A percentile compares a stretch with the other conserved stretches of the same genome.
Conservation (phyloP, 2,888 invertebrate species). For the Eurois occulta region DNA sequence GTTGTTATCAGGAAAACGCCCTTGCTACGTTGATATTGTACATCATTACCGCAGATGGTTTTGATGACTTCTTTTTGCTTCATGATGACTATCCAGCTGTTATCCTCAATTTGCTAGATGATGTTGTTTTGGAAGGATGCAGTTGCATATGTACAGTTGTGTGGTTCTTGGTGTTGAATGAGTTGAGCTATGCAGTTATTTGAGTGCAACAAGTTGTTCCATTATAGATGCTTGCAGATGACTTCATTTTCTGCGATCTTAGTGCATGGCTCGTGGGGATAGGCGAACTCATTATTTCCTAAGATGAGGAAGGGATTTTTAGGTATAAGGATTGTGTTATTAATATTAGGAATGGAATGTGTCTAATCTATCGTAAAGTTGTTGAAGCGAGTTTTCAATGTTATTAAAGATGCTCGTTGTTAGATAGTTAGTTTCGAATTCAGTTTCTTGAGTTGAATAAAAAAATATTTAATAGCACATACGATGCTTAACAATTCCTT, state of each 20-base stretch:
- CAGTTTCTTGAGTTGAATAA: too few species aligned
- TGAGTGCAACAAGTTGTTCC: slow-evolving; percentile 55
- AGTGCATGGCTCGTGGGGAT: slow-evolving; percentile 62
- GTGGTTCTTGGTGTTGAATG: slow-evolving; percentile 63
- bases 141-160: slow-evolving; percentile 57
- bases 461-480: slow-evolving; percentile 64
- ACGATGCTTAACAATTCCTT: slow-evolving; percentile 75
- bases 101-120: slow-evolving; percentile 64
- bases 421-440: too few species aligned
- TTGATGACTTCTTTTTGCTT: slow-evolving; percentile 65
- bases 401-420: too few species aligned
- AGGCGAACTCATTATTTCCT: slow-evolving; percentile 66
- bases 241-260: slow-evolving; percentile 50
- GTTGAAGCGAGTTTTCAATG: too few species aligned
- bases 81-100: slow-evolving; percentile 63
- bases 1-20: slow-evolving; percentile 54
- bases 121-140: slow-evolving; percentile 54
- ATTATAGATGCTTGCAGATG: slow-evolving; percentile 62
- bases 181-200: slow-evolving; percentile 63
- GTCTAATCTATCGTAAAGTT: too few species aligned
- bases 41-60: slow-evolving; percentile 58
- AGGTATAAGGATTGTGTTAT: slow-evolving; percentile 59
- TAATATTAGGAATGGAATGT: slow-evolving; percentile 61
- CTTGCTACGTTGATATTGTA: slow-evolving; percentile 59
- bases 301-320: slow-evolving; percentile 64